Evolutionary conservation across 2,113 vertebrate species (phyloP), one percentile per base, ranked within the genome.

Genomic region (Mystacornis crossleyi): DNA sequence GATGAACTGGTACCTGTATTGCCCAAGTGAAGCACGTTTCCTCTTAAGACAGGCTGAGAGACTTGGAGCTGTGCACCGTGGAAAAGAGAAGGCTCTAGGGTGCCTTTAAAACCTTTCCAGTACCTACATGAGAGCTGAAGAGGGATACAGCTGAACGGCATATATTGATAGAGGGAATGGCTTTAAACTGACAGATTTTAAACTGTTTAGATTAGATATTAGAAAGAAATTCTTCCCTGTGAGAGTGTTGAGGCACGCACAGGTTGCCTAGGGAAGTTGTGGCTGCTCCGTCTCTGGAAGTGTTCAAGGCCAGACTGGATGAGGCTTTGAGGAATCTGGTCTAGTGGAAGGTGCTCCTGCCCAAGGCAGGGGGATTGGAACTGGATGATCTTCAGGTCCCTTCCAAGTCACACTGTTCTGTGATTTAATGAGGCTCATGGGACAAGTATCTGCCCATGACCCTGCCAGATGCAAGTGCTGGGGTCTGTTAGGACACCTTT

Each of bases 401-500:
- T 62, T 77, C 62, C 34, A 42, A 9, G 34, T 34, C n/a, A 69
- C 21, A 75, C 11, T 2, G 9, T 82, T 47, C 20, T 33, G 6
- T 16, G 54, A 26, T 54, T 23, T 48, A 48, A 26, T 42, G 79
- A 42, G 62, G 20, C 36, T 89, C 6, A 0, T 1, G 4, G 45
- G 34, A 70, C 9, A 34, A 66, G 26, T 34, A 18, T n/a, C 19
- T 20, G 2, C 33, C 38, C 1, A 0, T 61, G 40, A 14, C 14
- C 31, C 50, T 10, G 3, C 18, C 40, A 57, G 29, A 6, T 62
- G 5, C 0, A 0, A 71, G n/a, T 12, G 9, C 60, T 20, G 79
- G 26, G 4, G 8, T 75, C 42, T 6, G 1, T 34, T 4, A 2
- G 36, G 69, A 18, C 1, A 1, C 2, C 0, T 64, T 70, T 74